Conservation (phyloP, 2,888 invertebrate species). For the Parelbella ahira region DNA sequence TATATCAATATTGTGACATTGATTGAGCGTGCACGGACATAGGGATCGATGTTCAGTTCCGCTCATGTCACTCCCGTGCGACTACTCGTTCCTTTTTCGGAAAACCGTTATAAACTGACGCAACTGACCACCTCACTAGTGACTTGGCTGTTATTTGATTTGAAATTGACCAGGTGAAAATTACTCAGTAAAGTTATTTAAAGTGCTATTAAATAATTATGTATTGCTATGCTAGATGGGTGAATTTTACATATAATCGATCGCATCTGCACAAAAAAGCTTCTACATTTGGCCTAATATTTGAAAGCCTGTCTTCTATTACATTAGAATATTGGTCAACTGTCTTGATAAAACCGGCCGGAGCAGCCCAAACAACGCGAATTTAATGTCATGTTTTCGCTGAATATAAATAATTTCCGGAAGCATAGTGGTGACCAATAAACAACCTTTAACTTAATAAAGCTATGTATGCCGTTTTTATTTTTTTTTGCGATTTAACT, state of each 20-base stretch:
- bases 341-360: too few relatives aligned
- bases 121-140: too few relatives aligned
- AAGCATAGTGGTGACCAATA: constrained; percentile 19
- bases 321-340: too few relatives aligned
- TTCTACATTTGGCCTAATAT: too few relatives aligned
- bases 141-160: too few relatives aligned
- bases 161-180: too few relatives aligned
- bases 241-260: too few relatives aligned
- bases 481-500: constrained; percentile 33
- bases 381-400: constrained; percentile 27
- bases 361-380: constrained; percentile 17
- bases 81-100: constrained; percentile 8
- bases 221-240: too few relatives aligned
- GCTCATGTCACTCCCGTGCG: constrained; percentile 8
- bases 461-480: constrained; percentile 25
- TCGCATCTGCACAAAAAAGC: too few relatives aligned
- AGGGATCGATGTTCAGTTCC: constrained; percentile 16
- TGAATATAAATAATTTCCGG: constrained; percentile 30
- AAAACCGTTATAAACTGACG: constrained; percentile 6
- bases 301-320: too few relatives aligned
- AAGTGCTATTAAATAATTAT: too few relatives aligned
- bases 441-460: constrained; percentile 25
- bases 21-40: constrained; percentile 15
- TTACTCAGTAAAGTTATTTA: too few relatives aligned
- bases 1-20: constrained; percentile 11